These are phyloP conservation scores for Metopolophium dirhodum DNA, from an alignment of 1,140 invertebrate genomes.

Conservation along the genomic window DNA sequence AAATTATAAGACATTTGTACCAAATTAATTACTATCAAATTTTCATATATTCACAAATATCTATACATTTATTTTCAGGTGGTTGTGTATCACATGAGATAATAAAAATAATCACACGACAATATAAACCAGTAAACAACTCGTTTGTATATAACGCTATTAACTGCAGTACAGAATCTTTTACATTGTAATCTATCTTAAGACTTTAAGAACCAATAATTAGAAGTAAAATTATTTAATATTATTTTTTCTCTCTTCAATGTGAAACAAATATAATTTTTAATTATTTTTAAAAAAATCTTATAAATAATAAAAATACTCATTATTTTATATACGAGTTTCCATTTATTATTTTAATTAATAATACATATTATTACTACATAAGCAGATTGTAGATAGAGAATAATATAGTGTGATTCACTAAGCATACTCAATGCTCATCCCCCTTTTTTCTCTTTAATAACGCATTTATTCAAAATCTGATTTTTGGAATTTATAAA, in stretches of 20 bases:
- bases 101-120: slow-evolving; percentile 96
- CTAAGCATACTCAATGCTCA: no score
- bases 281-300: neutral
- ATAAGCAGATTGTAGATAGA: neutral
- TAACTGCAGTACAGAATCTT: slow-evolving; percentile 82
- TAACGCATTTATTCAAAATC: no score
- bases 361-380: neutral
- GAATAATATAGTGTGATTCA: no score
- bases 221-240: neutral
- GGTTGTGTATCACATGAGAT: slow-evolving; percentile 94
- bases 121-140: slow-evolving; percentile 96
- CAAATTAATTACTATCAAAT: neutral
- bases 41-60: neutral
- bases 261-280: neutral
- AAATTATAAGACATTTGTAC: neutral
- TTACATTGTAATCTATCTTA: slow-evolving; percentile 74
- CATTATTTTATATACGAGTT: neutral
- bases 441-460: no score
- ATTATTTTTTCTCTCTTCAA: neutral
- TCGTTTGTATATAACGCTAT: slow-evolving; percentile 96
- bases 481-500: no score
- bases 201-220: slow-evolving; percentile 63
- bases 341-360: neutral
- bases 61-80: slow-evolving; percentile 65
- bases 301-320: no score